Percentiles rank a stretch among this genome's conserved stretches.
phyloP scores from a whole-genome alignment of 2,888 invertebrate genomes.

The Mellilla xanthometata region DNA sequence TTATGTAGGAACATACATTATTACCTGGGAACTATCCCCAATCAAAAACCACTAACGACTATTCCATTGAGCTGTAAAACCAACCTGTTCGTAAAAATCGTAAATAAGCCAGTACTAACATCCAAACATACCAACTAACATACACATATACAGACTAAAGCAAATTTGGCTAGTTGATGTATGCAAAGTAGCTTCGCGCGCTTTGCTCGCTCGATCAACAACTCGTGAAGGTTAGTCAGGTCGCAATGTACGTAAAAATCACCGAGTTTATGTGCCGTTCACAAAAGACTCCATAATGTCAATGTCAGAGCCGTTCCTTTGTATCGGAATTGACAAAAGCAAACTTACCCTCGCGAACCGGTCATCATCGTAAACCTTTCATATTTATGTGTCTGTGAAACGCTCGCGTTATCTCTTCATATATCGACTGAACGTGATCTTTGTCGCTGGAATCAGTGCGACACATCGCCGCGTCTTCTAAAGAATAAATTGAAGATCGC shows the following conservation, averaged over 20 bases:
- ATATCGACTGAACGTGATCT: conserved; percentile 20
- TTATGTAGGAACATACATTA: no score
- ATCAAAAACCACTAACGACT: no score
- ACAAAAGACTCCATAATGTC: conserved; percentile 16
- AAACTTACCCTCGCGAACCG: conserved; percentile 17
- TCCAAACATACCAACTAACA: no score
- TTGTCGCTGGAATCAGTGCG: background rate
- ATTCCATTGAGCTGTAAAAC: no score
- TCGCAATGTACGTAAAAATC: conserved; percentile 11
- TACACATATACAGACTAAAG: no score
- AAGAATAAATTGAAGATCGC: conserved; percentile 48
- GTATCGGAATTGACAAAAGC: conserved; percentile 18
- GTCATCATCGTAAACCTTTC: conserved; percentile 14
- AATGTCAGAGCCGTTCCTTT: conserved; percentile 14
- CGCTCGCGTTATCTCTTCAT: conserved; percentile 31
- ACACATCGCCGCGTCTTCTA: conserved; percentile 36
- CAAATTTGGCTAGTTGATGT: no score
- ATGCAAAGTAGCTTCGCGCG: no score
- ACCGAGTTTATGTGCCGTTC: conserved; percentile 3
- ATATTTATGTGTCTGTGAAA: conserved; percentile 23
- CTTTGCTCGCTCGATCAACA: no score
- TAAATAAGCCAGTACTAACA: no score
- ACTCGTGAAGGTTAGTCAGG: conserved; percentile 15
- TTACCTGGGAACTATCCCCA: no score
- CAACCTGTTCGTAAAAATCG: no score